These are phyloP conservation scores for Hozukius guyotensis DNA, from an alignment of 2,797 vertebrate genomes.

Conservation along the genomic window DNA sequence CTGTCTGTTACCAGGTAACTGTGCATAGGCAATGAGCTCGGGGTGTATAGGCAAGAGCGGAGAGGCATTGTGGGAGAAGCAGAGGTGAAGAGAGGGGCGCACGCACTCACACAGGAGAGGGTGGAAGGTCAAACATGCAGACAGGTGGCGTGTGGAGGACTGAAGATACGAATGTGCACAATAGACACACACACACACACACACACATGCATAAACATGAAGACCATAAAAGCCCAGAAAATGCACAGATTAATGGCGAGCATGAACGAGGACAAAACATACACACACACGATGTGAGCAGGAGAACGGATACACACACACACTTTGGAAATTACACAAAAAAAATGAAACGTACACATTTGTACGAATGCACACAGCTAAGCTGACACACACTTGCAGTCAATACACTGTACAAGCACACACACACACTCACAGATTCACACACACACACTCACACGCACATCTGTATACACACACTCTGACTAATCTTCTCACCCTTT, in stretches of 20 bases:
- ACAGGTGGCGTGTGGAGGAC: slow-evolving; percentile 39
- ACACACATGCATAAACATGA: background rate
- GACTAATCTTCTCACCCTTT: slow-evolving; percentile 25
- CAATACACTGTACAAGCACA: background rate
- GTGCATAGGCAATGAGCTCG: slow-evolving; percentile 53
- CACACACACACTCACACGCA: background rate
- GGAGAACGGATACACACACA: background rate
- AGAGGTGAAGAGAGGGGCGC: slow-evolving; percentile 42
- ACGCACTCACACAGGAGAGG: slow-evolving; percentile 14
- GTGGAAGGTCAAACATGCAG: slow-evolving; percentile 33
- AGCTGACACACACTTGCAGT: background rate
- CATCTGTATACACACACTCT: background rate
- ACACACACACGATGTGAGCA: background rate
- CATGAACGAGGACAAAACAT: background rate
- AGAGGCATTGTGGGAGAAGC: slow-evolving; percentile 32
- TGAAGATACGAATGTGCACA: background rate
- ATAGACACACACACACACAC: background rate
- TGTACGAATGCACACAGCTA: background rate
- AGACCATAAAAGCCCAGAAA: background rate
- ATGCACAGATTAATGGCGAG: background rate
- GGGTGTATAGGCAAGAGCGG: slow-evolving; percentile 15
- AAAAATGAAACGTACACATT: background rate
- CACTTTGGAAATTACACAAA: background rate
- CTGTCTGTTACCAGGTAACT: slow-evolving; percentile 67
- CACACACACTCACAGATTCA: background rate